Evolutionary conservation across 2,888 invertebrate species (phyloP).

Genomic region (Hypselothyrea guttata): DNA sequence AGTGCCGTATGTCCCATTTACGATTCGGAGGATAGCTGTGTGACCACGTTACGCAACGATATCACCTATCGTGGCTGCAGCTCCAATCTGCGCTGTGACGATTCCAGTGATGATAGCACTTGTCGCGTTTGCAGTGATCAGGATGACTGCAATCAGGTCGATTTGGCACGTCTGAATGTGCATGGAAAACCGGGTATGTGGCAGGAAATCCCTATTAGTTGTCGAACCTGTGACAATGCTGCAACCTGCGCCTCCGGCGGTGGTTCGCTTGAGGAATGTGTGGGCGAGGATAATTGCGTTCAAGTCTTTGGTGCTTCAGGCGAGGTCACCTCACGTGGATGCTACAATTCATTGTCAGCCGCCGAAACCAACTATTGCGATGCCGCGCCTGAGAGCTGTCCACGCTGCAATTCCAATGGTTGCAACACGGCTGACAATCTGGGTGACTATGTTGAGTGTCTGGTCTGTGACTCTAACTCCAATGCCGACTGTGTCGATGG

Average conservation of each 20-base stretch:
- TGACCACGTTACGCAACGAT: constrained; percentile 60
- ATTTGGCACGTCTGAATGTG: constrained; percentile 53
- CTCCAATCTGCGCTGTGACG: constrained; percentile 67
- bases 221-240: constrained; percentile 60
- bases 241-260: constrained; percentile 38
- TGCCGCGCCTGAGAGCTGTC: constrained; percentile 58
- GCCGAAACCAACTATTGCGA: constrained; percentile 58
- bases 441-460: constrained; percentile 70
- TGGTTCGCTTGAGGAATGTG: constrained; percentile 47
- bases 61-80: constrained; percentile 76
- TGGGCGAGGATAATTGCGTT: constrained; percentile 69
- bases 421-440: constrained; percentile 72
- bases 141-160: constrained; percentile 69
- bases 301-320: constrained; percentile 68
- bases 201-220: constrained; percentile 75
- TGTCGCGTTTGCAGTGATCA: constrained; percentile 66
- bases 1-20: constrained; percentile 70
- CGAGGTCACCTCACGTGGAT: constrained; percentile 70
- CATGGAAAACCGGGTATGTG: constrained; percentile 77
- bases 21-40: constrained; percentile 62
- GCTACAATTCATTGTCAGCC: constrained; percentile 50
- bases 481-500: constrained; percentile 59
- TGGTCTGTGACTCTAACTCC: constrained; percentile 69
- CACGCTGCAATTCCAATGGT: constrained; percentile 78
- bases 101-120: constrained; percentile 52